Evolutionary conservation across 2,888 invertebrate genomes (phyloP), one percentile per base, ranked within the genome.

Genomic region (Apeira syringaria): DNA sequence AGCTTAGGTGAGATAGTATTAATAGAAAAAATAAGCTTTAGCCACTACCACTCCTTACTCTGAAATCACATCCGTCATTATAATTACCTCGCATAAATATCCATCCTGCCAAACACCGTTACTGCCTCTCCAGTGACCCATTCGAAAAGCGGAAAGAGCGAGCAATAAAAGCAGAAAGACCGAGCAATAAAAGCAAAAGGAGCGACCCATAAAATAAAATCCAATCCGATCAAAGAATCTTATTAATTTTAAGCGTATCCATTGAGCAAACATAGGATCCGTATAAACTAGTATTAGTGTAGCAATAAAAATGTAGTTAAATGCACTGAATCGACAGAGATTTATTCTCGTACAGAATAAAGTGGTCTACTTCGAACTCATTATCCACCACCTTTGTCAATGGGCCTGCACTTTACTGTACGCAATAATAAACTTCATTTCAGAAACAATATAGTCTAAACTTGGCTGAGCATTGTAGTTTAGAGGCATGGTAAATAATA

Each of bases 301-400:
- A 57, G 61, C 64, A 66, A 73, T 75, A 71, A 74, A 77, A 63
- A 46, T 61, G 65, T 61, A 61, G 62, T 69, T 64, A 66, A 74
- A 60, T 63, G 64, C 66, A 61, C 40, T 44, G 59, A 66, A 64
- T 67, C 59, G 61, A 55, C 47, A 40, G 43, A 76, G 71, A 73
- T 68, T 69, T 72, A 74, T 68, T 64, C 59, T 54, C 43, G 52
- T 64, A 62, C 56, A 50, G 60, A 62, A 56, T 57, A 56, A 53
- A 65, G 54, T 58, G 57, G 47, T 55, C 48, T 53, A 28, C 37
- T 9, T 33, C 17, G 60, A 32, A 44, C 38, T 53, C 49, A 53
- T 53, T 53, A 53, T 47, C 49, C 44, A 20, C 31, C 34, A 48
- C 50, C 48, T 52, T 46, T 46, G 46, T 41, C 34, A 35, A 36